phyloP scores from a whole-genome alignment of 2,113 vertebrate genomes.

The Castor canadensis region DNA sequence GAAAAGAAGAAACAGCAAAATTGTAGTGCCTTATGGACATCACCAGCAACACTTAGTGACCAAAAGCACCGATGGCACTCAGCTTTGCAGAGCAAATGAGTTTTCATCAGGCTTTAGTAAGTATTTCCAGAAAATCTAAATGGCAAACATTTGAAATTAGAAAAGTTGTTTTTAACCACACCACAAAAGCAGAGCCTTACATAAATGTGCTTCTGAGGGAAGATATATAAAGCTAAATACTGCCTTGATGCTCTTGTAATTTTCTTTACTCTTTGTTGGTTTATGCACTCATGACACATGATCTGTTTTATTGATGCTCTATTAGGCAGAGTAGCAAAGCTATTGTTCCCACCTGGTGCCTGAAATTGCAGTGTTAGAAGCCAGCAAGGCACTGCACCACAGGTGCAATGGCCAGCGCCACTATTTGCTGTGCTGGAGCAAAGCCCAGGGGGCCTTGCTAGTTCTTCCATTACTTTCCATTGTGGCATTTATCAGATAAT shows the following conservation, averaged over 20 bases:
- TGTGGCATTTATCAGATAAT: not conserved
- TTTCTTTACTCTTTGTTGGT: not conserved
- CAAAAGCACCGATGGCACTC: not conserved
- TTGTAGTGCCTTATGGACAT: not conserved
- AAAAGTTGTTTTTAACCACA: slow-evolving; percentile 26
- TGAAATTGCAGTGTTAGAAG: not conserved
- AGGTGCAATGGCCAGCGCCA: too few species aligned
- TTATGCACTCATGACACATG: not conserved
- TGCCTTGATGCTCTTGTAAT: not conserved
- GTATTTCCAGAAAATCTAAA: not conserved
- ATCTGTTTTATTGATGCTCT: not conserved
- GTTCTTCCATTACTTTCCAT: not conserved
- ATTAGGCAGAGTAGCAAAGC: not conserved
- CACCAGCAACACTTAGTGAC: not conserved
- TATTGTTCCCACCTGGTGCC: not conserved
- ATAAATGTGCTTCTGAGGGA: slow-evolving; percentile 8
- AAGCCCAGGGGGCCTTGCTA: not conserved
- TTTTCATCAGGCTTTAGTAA: slow-evolving; percentile 21
- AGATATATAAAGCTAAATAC: not conserved
- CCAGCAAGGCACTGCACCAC: not conserved
- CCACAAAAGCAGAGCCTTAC: not conserved
- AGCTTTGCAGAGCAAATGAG: not conserved
- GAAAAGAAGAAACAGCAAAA: not conserved
- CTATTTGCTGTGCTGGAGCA: not conserved
- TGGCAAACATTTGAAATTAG: not conserved